Evolutionary conservation across 2,888 invertebrate species (phyloP), one percentile per base, ranked within the genome.

Genomic region (Pristionchus japonicus): DNA sequence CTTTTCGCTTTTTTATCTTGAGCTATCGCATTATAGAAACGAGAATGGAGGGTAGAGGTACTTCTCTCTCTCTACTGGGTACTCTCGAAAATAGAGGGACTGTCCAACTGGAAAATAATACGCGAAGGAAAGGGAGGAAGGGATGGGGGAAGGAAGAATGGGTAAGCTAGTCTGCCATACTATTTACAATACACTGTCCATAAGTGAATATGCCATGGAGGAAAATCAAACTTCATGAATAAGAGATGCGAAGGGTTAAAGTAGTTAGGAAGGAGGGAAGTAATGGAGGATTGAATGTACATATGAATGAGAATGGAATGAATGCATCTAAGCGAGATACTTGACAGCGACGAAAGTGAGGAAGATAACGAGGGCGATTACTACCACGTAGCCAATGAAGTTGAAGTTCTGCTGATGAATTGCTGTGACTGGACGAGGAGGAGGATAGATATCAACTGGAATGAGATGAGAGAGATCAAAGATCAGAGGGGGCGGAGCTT

Each of bases 301-400:
- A 70, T 27, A 70, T 9, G 34, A 15, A 70, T 27, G 31, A 34
- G 40, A 31, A 82, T 43, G 20, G 82, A 82, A 31, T 23, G 82
- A 43, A 80, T 1, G 43, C 34, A 61, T 84, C 61, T 83, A 92
- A 49, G 92, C 90, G 37, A 92, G 88, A 87, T 92, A 92, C 64
- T 92, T 92, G 87, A 91, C 91, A 11, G 92, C 91, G 27, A 91
- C 92, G 88, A 92, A 92, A 43, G 91, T 87, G 27, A 92, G 86
- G 89, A 92, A 92, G 40, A 92, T 91, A 34, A 92, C 91, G 70
- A 92, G 77, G 23, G 92, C 92, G 57, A 92, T 92, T 43, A 92
- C 57, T 82, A 92, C 34, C 23, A 92, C 91, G 70, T 92, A 92
- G 67, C 92, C 92, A 87, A 92, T 90, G 89, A 92, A 92, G 57